These are phyloP conservation scores for Volucella inflata DNA, from an alignment of 2,888 invertebrate species.

Conservation along the genomic window DNA sequence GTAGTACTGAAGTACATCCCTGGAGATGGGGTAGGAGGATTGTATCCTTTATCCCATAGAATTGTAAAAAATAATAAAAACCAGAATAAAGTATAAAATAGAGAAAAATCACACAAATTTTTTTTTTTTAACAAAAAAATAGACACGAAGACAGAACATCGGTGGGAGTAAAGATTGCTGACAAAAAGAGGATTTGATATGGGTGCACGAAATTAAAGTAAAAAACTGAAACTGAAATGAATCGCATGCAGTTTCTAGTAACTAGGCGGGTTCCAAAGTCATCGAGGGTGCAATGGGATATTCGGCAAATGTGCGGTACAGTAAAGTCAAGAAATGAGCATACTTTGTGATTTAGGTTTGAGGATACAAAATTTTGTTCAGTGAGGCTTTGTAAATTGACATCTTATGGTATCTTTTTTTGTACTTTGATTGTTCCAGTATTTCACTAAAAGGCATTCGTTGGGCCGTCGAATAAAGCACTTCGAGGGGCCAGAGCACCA, in stretches of 20 bases:
- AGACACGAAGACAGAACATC: conserved; percentile 5
- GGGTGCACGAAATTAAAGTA: conserved; percentile 48
- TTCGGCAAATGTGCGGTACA: conserved; percentile 23
- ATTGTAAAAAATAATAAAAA: conserved; percentile 14
- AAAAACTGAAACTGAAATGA: conserved; percentile 41
- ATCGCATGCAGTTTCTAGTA: conserved; percentile 35
- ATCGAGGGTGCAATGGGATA: conserved; percentile 3
- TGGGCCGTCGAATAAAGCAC: no score
- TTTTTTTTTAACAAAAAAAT: conserved; percentile 14
- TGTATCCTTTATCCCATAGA: conserved; percentile 49
- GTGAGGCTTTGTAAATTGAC: no score
- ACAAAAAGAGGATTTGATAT: conserved; percentile 20
- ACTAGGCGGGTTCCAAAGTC: background rate
- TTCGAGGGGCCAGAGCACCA: no score
- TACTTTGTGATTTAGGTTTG: no score
- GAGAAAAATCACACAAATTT: conserved; percentile 15
- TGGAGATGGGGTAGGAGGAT: background rate
- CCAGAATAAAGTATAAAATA: conserved; percentile 24
- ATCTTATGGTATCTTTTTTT: no score
- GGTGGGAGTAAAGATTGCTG: background rate
- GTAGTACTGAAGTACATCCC: conserved; percentile 41
- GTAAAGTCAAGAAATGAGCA: background rate
- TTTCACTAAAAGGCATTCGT: no score
- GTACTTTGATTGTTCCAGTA: no score
- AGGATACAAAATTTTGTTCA: no score